Evolutionary conservation across 2,113 vertebrate species (phyloP).

Genomic region (Neodontobutis hainanensis): DNA sequence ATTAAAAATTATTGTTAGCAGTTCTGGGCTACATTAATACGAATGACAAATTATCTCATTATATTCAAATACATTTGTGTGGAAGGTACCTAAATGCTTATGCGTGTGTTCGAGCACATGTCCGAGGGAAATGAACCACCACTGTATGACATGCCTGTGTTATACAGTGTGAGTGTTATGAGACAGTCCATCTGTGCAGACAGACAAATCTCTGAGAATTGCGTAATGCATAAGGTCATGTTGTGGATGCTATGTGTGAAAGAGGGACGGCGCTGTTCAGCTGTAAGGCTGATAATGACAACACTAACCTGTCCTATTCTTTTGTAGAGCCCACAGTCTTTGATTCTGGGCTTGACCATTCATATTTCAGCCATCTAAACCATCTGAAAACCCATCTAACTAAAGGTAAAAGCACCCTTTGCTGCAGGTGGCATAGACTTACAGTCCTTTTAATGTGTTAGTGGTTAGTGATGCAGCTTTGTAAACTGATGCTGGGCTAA

Average conservation of each 20-base stretch:
- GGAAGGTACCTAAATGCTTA: constrained; percentile 19
- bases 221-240: constrained; percentile 55
- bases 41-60: constrained; percentile 64
- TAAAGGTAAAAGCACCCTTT: constrained; percentile 41
- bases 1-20: constrained; percentile 62
- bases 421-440: neutral
- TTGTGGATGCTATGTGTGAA: constrained; percentile 33
- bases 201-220: constrained; percentile 56
- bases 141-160: constrained; percentile 7
- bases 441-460: constrained; percentile 4
- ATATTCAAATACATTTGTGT: constrained; percentile 53
- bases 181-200: constrained; percentile 60
- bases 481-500: too few species aligned
- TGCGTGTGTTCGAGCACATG: constrained; percentile 12
- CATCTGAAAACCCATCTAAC: constrained; percentile 14
- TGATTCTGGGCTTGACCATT: constrained; percentile 22
- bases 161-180: constrained; percentile 33
- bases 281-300: constrained; percentile 30
- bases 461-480: too few species aligned
- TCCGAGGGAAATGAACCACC: constrained; percentile 2
- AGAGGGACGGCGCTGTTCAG: constrained; percentile 44
- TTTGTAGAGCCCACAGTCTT: constrained; percentile 7
- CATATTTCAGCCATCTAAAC: constrained; percentile 28
- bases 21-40: constrained; percentile 50
- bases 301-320: constrained; percentile 6